These are phyloP conservation scores for Ameiurus melas DNA, from an alignment of 2,113 vertebrate species.

Conservation along the genomic window DNA sequence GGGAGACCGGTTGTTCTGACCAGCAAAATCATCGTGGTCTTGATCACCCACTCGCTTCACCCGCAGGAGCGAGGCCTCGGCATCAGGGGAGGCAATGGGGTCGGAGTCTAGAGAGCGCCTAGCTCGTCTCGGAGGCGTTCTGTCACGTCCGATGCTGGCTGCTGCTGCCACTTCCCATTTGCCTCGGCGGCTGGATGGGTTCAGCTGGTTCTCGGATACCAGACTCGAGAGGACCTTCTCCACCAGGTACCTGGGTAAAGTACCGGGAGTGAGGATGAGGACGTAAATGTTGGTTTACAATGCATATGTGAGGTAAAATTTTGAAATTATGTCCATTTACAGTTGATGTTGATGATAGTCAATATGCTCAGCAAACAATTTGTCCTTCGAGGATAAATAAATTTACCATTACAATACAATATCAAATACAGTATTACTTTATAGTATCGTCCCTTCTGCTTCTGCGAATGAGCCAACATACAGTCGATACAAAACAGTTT, in stretches of 20 bases:
- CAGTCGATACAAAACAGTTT: too few species aligned
- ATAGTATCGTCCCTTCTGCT: not conserved
- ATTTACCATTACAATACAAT: not conserved
- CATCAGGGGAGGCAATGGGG: constrained; percentile 51
- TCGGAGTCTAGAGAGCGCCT: constrained; percentile 70
- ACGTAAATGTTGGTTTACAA: not conserved
- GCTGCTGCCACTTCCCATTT: constrained; percentile 62
- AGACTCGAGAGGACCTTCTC: constrained; percentile 68
- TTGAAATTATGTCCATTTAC: not conserved
- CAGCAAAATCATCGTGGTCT: constrained; percentile 43
- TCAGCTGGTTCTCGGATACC: constrained; percentile 33
- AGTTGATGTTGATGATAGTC: not conserved
- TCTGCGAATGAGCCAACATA: not conserved
- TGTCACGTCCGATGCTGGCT: constrained; percentile 9
- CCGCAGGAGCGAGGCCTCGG: constrained; percentile 66
- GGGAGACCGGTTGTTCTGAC: constrained; percentile 45
- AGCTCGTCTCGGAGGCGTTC: constrained; percentile 59
- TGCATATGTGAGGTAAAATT: not conserved
- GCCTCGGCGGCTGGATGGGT: constrained; percentile 49
- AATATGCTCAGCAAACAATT: not conserved
- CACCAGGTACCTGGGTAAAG: constrained; percentile 64
- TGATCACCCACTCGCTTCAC: constrained; percentile 73
- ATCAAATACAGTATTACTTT: not conserved
- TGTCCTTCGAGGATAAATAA: not conserved
- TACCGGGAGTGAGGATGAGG: not conserved